Conservation (phyloP, 2,888 invertebrate genomes). For the Scotopteryx bipunctaria region DNA sequence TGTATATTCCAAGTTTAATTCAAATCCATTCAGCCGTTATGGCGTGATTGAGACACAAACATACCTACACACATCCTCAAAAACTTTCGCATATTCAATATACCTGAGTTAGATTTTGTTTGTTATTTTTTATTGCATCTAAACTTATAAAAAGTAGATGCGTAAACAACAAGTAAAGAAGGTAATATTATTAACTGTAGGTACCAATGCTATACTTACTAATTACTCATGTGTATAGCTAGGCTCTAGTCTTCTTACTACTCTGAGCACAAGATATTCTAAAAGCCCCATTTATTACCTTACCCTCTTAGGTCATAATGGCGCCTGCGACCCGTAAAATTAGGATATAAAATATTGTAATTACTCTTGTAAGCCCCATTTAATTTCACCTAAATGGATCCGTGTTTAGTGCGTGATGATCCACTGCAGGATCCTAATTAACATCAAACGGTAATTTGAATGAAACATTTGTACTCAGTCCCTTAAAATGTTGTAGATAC, state of each 20-base stretch:
- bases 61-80: too few species aligned
- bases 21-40: too few species aligned
- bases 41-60: too few species aligned
- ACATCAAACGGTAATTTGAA: conserved; percentile 9
- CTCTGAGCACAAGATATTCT: conserved; percentile 37
- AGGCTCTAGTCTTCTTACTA: neutral
- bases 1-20: too few species aligned
- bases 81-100: too few species aligned
- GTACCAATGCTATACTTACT: neutral
- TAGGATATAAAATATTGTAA: conserved; percentile 49
- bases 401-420: conserved; percentile 29
- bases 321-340: conserved; percentile 43
- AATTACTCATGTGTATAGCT: too few species aligned
- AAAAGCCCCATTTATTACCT: conserved; percentile 42
- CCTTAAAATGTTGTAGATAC: neutral
- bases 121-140: too few species aligned
- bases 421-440: conserved; percentile 16
- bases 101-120: too few species aligned
- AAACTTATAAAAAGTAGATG: too few species aligned
- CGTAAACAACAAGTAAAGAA: too few species aligned
- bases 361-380: conserved; percentile 44
- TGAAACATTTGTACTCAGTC: neutral
- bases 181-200: too few species aligned
- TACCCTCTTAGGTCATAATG: conserved; percentile 37
- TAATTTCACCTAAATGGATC: conserved; percentile 33